Evolutionary conservation across 2,888 invertebrate species (phyloP), one percentile per base, ranked within the genome.

Genomic region (Patella pellucida): DNA sequence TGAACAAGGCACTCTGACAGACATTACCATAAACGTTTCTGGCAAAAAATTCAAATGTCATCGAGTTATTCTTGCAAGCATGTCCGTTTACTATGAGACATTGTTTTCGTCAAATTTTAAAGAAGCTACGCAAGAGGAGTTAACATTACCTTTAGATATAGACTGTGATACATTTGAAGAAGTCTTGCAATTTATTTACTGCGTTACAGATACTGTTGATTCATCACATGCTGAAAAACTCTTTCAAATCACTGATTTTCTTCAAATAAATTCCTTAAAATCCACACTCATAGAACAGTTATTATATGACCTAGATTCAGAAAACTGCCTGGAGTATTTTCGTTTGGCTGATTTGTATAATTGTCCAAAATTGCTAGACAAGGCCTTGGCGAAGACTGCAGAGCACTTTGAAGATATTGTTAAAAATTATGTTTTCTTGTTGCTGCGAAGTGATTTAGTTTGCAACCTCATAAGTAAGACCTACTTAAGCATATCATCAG

Each of bases 1-100:
- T 14, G 62, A 62, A 23, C n/a, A 62, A 62, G 62, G 23, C 19
- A 19, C 12, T 19, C 62, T 62, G 9, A 62, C 62, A 62, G 62
- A 62, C 14, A 23, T 62, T 5, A 23, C 23, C 12, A 23, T 62
- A 19, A 62, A 62, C 62, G 62, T 62, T 19, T 62, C 62, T 19
- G 62, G 62, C 11, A 9, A 14, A 23, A 62, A 62, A 19, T 62
- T 62, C 23, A 62, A 62, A 62, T 62, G 62, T 62, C 62, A 62
- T 62, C 19, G 62, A 11, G 23, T 62, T 23, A 62, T 62, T 15
- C 62, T 62, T 3, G 62, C 62, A 9, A 23, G 19, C 11, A 23
- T 62, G 15, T 62, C 62, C 4, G 62, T 62, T 62, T 62, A 62
- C 23, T 62, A 62, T 14, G 62, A 62, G 62, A 62, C 62, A 19